phyloP scores from a whole-genome alignment of 30 jellyfish, hydroid and myxozoan genomes.

The Nemopilema nomurai region DNA sequence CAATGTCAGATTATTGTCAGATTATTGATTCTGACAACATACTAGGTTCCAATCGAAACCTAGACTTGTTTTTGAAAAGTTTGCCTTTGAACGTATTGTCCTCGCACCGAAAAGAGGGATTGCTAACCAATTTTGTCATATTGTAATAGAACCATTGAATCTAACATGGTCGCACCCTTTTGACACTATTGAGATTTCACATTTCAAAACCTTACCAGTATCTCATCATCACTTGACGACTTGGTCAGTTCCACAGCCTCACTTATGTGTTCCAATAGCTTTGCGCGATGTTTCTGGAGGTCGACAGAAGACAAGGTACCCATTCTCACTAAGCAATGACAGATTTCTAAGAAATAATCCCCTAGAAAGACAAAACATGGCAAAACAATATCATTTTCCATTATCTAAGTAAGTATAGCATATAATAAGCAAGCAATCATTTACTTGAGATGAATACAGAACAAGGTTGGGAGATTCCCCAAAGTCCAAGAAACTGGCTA shows the following conservation, averaged over 20 bases:
- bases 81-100: too few relatives aligned
- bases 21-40: too few relatives aligned
- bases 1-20: too few relatives aligned
- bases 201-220: slow-evolving; percentile 58
- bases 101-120: too few relatives aligned
- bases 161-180: too few relatives aligned
- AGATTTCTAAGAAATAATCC: slow-evolving; percentile 47
- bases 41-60: too few relatives aligned
- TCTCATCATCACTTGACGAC: slow-evolving; percentile 54
- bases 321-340: slow-evolving; percentile 66
- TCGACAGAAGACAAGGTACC: slow-evolving; percentile 58
- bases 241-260: slow-evolving; percentile 10
- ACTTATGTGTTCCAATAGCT: slow-evolving; percentile 36
- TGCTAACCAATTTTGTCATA: too few relatives aligned
- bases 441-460: too few relatives aligned
- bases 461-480: too few relatives aligned
- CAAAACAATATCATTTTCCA: background rate
- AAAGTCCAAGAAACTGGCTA: background rate
- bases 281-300: slow-evolving; percentile 31
- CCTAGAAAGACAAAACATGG: slow-evolving; percentile 26
- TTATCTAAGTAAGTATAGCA: background rate
- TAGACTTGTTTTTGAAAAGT: too few relatives aligned
- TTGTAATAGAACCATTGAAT: too few relatives aligned
- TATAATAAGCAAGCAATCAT: background rate
- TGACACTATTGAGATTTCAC: too few relatives aligned